Evolutionary conservation across 2,113 vertebrate species (phyloP).

Genomic region (Eretmochelys imbricata): DNA sequence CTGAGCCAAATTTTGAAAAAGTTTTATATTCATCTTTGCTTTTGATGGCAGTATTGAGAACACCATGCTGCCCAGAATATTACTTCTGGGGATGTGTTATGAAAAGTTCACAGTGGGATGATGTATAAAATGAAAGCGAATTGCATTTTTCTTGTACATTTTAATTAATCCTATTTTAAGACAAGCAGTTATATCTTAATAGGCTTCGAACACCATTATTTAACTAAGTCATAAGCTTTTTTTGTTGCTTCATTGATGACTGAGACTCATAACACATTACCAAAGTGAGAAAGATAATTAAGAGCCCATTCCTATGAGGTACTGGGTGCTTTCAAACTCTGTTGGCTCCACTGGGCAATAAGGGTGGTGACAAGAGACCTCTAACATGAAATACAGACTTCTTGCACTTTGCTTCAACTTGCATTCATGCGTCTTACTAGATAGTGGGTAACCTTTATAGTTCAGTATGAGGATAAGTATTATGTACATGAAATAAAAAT

Average conservation of each 20-base stretch:
- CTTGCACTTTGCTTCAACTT: not conserved
- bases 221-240: constrained; percentile 29
- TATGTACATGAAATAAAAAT: not conserved
- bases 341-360: not conserved
- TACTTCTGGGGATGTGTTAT: constrained; percentile 44
- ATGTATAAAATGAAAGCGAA: constrained; percentile 53
- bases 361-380: fast-evolving
- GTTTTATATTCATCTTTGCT: constrained; percentile 42
- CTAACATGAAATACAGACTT: not conserved
- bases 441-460: fast-evolving
- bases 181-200: constrained; percentile 54
- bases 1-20: constrained; percentile 48
- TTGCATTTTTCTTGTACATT: constrained; percentile 31
- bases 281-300: not conserved
- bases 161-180: constrained; percentile 63
- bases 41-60: constrained; percentile 48
- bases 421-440: not conserved
- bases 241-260: constrained; percentile 5
- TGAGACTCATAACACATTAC: not conserved
- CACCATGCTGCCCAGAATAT: not conserved
- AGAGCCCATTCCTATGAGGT: not conserved
- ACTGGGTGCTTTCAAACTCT: fast-evolving
- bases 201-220: constrained; percentile 43
- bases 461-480: not conserved
- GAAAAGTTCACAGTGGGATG: not conserved